These are phyloP conservation scores for Zosterops hypoxanthus DNA, from an alignment of 2,113 vertebrate genomes.

Conservation along the genomic window DNA sequence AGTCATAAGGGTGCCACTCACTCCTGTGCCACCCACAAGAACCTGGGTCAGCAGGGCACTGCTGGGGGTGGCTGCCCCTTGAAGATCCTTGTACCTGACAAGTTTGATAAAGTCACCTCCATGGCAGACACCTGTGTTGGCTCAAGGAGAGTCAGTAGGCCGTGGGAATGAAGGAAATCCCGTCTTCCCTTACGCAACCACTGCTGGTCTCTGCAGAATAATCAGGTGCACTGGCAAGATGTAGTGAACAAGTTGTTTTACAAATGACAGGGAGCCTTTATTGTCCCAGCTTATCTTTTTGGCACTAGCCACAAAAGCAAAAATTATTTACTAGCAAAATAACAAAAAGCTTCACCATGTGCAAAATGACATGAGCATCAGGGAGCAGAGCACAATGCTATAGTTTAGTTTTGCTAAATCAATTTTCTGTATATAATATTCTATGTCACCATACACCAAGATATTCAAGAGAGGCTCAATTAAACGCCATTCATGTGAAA, in stretches of 20 bases:
- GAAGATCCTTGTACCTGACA: not conserved
- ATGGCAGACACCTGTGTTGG: not conserved
- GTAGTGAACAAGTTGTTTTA: not conserved
- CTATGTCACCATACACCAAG: not conserved
- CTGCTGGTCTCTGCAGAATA: not conserved
- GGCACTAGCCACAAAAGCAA: constrained; percentile 18
- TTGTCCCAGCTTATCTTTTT: constrained; percentile 7
- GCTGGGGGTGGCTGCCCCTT: not conserved
- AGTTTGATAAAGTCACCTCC: not conserved
- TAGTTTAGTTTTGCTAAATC: not conserved
- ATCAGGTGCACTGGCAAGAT: not conserved
- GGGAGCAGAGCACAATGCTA: not conserved
- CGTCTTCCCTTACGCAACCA: not conserved
- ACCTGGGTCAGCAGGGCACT: not conserved
- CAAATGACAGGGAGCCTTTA: not conserved
- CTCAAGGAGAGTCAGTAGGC: not conserved
- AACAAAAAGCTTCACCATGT: not conserved
- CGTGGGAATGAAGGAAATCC: not conserved
- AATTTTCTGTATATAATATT: not conserved
- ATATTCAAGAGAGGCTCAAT: not conserved
- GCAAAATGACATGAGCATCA: not conserved
- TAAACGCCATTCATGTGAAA: not conserved
- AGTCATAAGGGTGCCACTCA: not conserved
- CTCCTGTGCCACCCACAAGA: not conserved
- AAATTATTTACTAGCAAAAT: not conserved